These are phyloP conservation scores for Agrotis clavis DNA, from an alignment of 2,888 invertebrate species.

Conservation along the genomic window DNA sequence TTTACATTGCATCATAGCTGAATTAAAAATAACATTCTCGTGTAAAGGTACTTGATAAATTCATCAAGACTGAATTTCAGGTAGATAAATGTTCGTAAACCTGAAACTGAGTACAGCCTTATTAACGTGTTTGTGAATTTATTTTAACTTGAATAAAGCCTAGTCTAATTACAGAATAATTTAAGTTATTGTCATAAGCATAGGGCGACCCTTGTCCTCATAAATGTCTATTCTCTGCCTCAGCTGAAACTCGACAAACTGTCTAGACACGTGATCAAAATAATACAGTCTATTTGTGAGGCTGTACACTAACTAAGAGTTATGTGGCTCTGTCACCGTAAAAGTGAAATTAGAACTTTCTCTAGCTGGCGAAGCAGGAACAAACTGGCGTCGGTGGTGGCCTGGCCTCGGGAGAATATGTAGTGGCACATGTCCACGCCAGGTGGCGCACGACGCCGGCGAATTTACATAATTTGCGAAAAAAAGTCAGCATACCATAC, in stretches of 20 bases:
- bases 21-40: slow-evolving; percentile 1
- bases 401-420: slow-evolving; percentile 72
- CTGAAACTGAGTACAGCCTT: slow-evolving; percentile 17
- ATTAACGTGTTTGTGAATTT: slow-evolving; percentile 18
- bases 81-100: slow-evolving; percentile 27
- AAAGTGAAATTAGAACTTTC: slow-evolving; percentile 83
- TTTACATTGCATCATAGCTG: slow-evolving; percentile 1
- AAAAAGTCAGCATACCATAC: slow-evolving; percentile 82
- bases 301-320: slow-evolving; percentile 41
- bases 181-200: slow-evolving; percentile 62
- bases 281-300: slow-evolving; percentile 55
- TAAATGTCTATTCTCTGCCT: slow-evolving; percentile 72
- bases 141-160: slow-evolving; percentile 24
- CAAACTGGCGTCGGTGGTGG: slow-evolving; percentile 66
- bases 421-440: slow-evolving; percentile 68
- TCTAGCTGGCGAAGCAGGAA: slow-evolving; percentile 73
- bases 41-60: neutral
- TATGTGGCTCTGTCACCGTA: slow-evolving; percentile 64
- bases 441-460: slow-evolving; percentile 81
- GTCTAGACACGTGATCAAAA: slow-evolving; percentile 64
- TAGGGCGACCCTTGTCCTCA: slow-evolving; percentile 73
- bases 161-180: slow-evolving; percentile 47
- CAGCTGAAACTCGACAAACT: slow-evolving; percentile 52
- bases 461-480: slow-evolving; percentile 85
- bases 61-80: slow-evolving; percentile 28